Base-by-base conservation (phyloP, 2,797 vertebrate genomes). In the Halcyon smyrnensis region DNA sequence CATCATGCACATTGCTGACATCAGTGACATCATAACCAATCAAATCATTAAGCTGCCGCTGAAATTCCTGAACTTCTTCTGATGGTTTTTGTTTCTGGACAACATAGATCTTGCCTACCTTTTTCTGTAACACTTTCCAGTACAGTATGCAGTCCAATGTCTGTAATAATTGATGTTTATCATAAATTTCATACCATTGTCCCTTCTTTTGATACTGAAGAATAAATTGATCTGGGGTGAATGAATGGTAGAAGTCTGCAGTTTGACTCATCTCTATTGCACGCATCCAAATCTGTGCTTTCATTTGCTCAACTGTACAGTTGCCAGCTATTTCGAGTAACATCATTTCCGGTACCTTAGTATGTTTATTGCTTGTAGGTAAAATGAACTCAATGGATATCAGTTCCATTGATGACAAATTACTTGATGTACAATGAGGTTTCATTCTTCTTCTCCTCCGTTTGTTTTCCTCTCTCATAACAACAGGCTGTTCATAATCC, bases 191-290 rank as follows among this genome's bases (percentile, higher is more conserved):
- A 64, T 99, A 99, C 98, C 99, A 98, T 3, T 98, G 99, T 17
- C 99, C 99, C 94, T 99, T 99, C 97, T 99, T 99, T 97, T 99
- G 99, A 96, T 99, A 99, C 59, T 99, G 99, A 82, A 99, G 98
- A 87, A 99, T 98, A 97, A 99, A 99, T 46, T 99, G 98, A 91
- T 99, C 99, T 0, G 99, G 99, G 9, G 98, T 98, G 45, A 98
- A 98, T 3, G 98, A 95, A 91, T 99, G 99, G 96, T 99, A 99
- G 98, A 99, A 99, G 80, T 99, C 99, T 0, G 98, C 98, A 28
- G 97, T 98, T 70, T 98, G 96, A 81, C 99, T 99, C 3, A 95
- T 98, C 45, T 99, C 98, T 95, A 99, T 98, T 3, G 99, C 99
- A 84, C 98, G 98, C 97, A 99, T 98, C 99, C 99, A 99, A 91